Evolutionary conservation across 2,888 invertebrate genomes (phyloP).

Genomic region (Erebia palarica): DNA sequence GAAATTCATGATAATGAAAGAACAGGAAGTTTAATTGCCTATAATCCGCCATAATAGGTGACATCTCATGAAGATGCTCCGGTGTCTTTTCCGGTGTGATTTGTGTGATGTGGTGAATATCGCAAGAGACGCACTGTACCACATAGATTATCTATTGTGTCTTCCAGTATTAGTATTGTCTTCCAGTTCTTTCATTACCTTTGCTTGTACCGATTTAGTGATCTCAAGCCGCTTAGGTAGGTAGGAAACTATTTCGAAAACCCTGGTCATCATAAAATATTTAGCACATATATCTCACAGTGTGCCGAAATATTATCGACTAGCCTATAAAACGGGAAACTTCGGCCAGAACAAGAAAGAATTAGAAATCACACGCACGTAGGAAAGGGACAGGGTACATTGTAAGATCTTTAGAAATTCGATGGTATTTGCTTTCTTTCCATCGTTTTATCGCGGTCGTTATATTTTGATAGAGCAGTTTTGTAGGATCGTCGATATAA

Average conservation of each 20-base stretch:
- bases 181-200: too few relatives aligned
- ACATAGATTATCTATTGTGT: too few relatives aligned
- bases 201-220: too few relatives aligned
- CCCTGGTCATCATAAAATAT: conserved; percentile 80
- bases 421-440: conserved; percentile 79
- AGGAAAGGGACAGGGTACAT: conserved; percentile 67
- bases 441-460: conserved; percentile 80
- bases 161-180: too few relatives aligned
- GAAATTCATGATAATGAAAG: too few relatives aligned
- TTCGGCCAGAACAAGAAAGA: conserved; percentile 64
- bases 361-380: conserved; percentile 54
- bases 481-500: conserved; percentile 75
- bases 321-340: conserved; percentile 73
- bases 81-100: too few relatives aligned
- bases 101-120: too few relatives aligned
- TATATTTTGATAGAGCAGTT: conserved; percentile 82
- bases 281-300: conserved; percentile 75
- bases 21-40: too few relatives aligned
- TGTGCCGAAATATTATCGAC: conserved; percentile 79
- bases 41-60: too few relatives aligned
- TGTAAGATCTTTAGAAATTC: conserved; percentile 79
- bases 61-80: too few relatives aligned
- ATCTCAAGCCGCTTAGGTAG: conserved; percentile 34
- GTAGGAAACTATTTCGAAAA: conserved; percentile 54
- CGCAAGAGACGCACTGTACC: too few relatives aligned